Percentiles rank a stretch among this genome's conserved stretches.
Conservation (phyloP, 2,888 invertebrate genomes). For the Pyrrhia umbra region DNA sequence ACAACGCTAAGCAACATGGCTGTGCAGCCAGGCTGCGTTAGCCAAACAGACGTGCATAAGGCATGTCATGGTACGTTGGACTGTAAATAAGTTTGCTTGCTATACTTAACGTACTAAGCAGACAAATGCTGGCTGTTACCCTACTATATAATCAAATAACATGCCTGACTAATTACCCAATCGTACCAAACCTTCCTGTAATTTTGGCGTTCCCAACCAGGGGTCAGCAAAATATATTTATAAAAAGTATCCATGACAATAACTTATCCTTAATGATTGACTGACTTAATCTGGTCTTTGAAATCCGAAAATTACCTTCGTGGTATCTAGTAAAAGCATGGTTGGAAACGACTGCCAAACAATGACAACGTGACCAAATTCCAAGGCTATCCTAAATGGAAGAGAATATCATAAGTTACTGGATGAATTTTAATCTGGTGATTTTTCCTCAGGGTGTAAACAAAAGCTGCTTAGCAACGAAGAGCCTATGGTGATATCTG, state of each 20-base stretch:
- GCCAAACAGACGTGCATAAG: constrained; percentile 59
- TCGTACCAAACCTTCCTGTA: background rate
- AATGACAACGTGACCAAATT: too few species aligned
- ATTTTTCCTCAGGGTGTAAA: constrained; percentile 79
- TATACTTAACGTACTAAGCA: constrained; percentile 49
- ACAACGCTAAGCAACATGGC: constrained; percentile 56
- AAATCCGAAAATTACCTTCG: too few species aligned
- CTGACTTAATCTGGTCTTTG: too few species aligned
- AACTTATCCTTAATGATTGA: too few species aligned
- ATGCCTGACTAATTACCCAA: constrained; percentile 17
- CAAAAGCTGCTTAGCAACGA: constrained; percentile 88
- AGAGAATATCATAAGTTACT: too few species aligned
- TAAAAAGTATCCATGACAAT: too few species aligned
- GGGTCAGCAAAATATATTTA: background rate
- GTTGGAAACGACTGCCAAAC: too few species aligned
- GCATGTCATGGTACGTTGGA: constrained; percentile 59
- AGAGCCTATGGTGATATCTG: constrained; percentile 96
- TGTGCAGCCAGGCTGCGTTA: constrained; percentile 54
- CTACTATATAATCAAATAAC: constrained; percentile 29
- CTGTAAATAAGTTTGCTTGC: constrained; percentile 39
- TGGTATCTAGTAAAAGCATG: too few species aligned
- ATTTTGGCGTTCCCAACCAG: background rate
- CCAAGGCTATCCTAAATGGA: too few species aligned
- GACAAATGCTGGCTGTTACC: constrained; percentile 8
- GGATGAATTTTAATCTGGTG: constrained; percentile 1